Evolutionary conservation across 2,797 vertebrate species (phyloP), one percentile per base, ranked within the genome.

Genomic region (Sebastes melanostomus): DNA sequence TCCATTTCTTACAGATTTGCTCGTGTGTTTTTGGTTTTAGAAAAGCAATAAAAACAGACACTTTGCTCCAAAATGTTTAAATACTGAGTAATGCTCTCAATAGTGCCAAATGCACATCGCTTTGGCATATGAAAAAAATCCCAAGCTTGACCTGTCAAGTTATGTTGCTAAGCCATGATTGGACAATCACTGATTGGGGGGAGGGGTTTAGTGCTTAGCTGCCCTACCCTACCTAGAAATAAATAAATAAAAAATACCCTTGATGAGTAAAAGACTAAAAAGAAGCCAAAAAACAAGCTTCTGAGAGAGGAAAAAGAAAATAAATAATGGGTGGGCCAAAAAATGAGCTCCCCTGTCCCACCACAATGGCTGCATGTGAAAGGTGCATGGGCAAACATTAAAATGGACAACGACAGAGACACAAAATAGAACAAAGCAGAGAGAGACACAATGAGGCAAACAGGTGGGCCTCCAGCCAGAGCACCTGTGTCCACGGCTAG

Each of bases 401-500:
- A 46, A 82, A 73, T 52, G 67, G 46, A 84, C 72, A 62, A 32
- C 42, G 42, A 71, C 50, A 75, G 29, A 78, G 25, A 75, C 61
- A 82, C 46, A 25, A 54, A 61, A 55, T 30, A 81, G 32, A 88
- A 81, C 59, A 81, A 81, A 84, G 55, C 32, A 73, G 22, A 60
- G 66, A 14, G 62, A 77, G 20, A 84, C 56, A 83, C 72, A 86
- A 86, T 73, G 72, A 78, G 78, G 72, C 63, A 74, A 81, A 85
- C 50, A 71, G 60, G 73, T 79, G 72, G 83, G 76, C 76, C 63
- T 82, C 14, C 9, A 75, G 80, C 85, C 78, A 89, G 83, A 77
- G 81, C 81, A 89, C 81, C 86, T 88, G 81, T 67, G 66, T 82
- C 76, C 63, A 29, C 42, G 29, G 69, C 80, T 80, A 71, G 46